Conservation (phyloP, 2,113 vertebrate genomes). For the Cyrtonyx montezumae region DNA sequence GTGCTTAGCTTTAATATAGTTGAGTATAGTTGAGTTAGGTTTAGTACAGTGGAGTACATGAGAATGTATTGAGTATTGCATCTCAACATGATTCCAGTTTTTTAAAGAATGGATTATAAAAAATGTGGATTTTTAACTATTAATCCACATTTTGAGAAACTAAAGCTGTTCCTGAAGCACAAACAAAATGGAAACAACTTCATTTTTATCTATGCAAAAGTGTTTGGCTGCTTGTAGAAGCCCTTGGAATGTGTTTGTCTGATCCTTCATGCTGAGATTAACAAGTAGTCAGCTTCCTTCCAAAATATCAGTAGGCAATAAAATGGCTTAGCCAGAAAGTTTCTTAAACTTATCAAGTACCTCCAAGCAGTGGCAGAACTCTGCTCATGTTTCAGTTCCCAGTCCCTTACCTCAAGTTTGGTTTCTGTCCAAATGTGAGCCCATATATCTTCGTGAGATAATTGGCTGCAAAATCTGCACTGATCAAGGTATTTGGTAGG, state of each 20-base stretch:
- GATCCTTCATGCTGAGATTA: background rate
- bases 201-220: slow-evolving; percentile 5
- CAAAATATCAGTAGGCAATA: background rate
- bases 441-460: slow-evolving; percentile 92
- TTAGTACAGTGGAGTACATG: background rate
- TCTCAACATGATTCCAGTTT: background rate
- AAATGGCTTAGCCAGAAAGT: slow-evolving; percentile 19
- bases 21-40: background rate
- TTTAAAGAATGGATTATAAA: background rate
- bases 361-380: slow-evolving; percentile 1
- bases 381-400: slow-evolving; percentile 21
- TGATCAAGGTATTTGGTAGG: slow-evolving; percentile 90
- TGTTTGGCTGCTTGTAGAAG: slow-evolving; percentile 1
- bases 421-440: slow-evolving; percentile 95
- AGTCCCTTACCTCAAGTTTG: slow-evolving; percentile 86
- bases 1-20: background rate
- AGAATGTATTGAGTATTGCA: background rate
- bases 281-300: slow-evolving; percentile 37
- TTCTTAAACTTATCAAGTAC: slow-evolving; percentile 7
- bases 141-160: slow-evolving; percentile 11
- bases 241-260: background rate
- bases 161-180: background rate
- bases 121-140: background rate
- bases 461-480: slow-evolving; percentile 97
- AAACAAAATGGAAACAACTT: slow-evolving; percentile 13